A percentile compares a stretch with the other conserved stretches of the same genome.
Evolutionary conservation across 2,113 vertebrate species (phyloP).

Genomic region (Calidris pygmaea): DNA sequence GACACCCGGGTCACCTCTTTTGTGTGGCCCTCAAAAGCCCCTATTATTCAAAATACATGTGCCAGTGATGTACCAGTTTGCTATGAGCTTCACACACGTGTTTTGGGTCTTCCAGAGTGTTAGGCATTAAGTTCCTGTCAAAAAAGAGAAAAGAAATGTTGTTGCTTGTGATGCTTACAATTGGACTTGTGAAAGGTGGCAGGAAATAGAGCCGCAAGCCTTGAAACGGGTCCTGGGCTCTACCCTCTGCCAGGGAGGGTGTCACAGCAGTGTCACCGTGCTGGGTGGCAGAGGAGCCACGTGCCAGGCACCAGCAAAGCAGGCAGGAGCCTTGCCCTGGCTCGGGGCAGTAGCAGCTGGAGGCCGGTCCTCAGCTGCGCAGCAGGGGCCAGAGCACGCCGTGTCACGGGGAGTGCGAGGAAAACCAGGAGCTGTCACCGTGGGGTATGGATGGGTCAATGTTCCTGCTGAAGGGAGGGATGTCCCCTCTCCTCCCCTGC

Average conservation of each 20-base stretch:
- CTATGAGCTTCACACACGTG: accelerated
- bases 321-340: too few relatives aligned
- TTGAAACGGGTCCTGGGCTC: not conserved
- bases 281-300: not conserved
- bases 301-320: accelerated
- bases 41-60: accelerated
- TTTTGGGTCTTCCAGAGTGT: not conserved
- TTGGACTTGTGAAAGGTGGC: accelerated
- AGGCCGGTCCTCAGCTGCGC: accelerated
- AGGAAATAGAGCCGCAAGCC: not conserved
- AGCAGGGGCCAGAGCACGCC: accelerated
- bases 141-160: too few relatives aligned
- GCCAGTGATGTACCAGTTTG: accelerated
- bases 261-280: accelerated
- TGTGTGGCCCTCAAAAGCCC: not conserved
- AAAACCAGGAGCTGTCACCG: not conserved
- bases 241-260: accelerated
- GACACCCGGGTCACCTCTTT: accelerated
- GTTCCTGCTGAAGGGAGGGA: not conserved
- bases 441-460: accelerated
- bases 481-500: accelerated
- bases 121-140: accelerated
- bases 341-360: accelerated
- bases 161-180: accelerated
- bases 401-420: not conserved